Base-by-base conservation (phyloP, 1,140 invertebrate genomes). In the Drosophila kikkawai region DNA sequence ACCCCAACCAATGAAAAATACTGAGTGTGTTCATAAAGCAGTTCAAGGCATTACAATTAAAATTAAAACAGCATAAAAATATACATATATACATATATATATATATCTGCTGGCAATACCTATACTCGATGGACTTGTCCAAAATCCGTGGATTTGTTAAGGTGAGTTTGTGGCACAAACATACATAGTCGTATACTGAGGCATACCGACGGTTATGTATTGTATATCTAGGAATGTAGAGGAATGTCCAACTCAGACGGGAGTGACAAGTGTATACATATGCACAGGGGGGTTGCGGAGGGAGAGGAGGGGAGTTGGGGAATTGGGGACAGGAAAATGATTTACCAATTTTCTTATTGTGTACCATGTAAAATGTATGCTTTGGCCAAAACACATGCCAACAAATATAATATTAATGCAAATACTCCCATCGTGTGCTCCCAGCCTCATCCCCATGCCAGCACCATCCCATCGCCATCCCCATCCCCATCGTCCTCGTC, bases 21-120 rank as follows among this genome's bases (percentile, higher is more conserved):
- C 79, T 75, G 59, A 75, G 77, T 82, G 82, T 85, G 82, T 85
- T 85, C 82, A 85, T 68, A 56, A 75, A 75, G 51, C 50, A 75
- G 71, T 69, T 68, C 66, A 71, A 51, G 13, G 47, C 45, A 41
- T 50, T 64, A 42, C 17, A 63, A 34, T 47, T 39, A 73, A 15
- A 48, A 41, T 41, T n/a, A 15, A 15, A 45, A 6, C 36, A 67
- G 41, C 39, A 55, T 26, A 34, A 44, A 53, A 19, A 22, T 22
- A 22, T 22, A 22, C 22, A 22, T 36, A 29, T 42, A 34, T 2
- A 7, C 1, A 48, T 34, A 50, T 39, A 41, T 22, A 57, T 26
- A 41, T n/a, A 17, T 19, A 39, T 17, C 51, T 22, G 26, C 50
- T 36, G 13, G 53, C 19, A 39, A 22, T 39, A 39, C 34, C 51